Evolutionary conservation across 2,888 invertebrate species (phyloP).

Genomic region (Nineta flava): DNA sequence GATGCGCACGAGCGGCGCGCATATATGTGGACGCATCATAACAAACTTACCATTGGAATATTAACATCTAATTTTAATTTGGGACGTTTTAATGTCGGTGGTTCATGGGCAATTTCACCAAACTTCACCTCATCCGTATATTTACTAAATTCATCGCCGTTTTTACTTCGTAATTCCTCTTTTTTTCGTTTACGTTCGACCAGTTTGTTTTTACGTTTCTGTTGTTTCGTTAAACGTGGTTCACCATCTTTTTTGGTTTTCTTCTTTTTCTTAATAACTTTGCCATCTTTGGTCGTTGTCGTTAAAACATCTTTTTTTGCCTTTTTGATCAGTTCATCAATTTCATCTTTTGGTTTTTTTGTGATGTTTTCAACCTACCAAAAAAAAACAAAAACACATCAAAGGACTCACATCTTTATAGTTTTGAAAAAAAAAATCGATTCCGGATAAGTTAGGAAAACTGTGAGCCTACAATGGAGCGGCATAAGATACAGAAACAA

Average conservation of each 20-base stretch:
- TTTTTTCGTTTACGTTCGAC: constrained; percentile 28
- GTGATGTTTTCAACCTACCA: constrained; percentile 24
- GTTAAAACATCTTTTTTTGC: constrained; percentile 22
- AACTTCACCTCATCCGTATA: constrained; percentile 48
- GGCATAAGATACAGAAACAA: too few relatives aligned
- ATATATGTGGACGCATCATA: too few relatives aligned
- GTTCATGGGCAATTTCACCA: constrained; percentile 59
- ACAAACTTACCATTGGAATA: too few relatives aligned
- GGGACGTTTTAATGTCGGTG: constrained; percentile 32
- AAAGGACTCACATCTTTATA: too few relatives aligned
- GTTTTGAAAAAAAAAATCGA: too few relatives aligned
- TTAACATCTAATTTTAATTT: not conserved
- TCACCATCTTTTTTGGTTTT: constrained; percentile 14
- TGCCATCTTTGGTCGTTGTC: not conserved
- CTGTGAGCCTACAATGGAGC: not conserved
- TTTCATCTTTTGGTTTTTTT: constrained; percentile 35
- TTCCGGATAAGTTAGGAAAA: not conserved
- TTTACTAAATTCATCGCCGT: constrained; percentile 31
- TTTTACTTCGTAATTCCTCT: constrained; percentile 15
- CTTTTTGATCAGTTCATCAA: constrained; percentile 31
- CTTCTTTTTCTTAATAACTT: constrained; percentile 18
- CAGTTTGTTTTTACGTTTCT: constrained; percentile 34
- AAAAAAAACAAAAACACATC: not conserved
- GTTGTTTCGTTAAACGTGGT: constrained; percentile 31
- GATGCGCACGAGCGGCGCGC: too few relatives aligned